These are phyloP conservation scores for Meloe dianella DNA, from an alignment of 2,888 invertebrate species.

Conservation along the genomic window DNA sequence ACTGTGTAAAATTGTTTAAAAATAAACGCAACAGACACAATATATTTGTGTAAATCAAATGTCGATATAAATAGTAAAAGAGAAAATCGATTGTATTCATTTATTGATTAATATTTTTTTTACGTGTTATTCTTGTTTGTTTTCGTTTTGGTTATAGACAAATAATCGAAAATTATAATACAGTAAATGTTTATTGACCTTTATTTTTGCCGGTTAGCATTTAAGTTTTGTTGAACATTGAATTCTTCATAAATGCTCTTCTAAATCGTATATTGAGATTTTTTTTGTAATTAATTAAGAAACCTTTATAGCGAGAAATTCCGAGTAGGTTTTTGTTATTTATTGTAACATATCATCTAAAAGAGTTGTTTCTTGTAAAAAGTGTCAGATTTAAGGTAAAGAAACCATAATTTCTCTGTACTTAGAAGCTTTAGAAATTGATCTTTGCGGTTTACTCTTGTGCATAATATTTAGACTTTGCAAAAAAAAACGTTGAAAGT, in stretches of 20 bases:
- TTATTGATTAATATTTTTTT: conserved; percentile 2
- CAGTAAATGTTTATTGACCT: too few species aligned
- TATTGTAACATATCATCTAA: not conserved
- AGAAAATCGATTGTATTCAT: not conserved
- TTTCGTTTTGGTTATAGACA: not conserved
- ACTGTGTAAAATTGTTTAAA: not conserved
- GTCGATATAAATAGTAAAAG: not conserved
- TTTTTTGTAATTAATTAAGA: too few species aligned
- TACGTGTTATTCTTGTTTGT: not conserved
- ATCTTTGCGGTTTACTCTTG: not conserved
- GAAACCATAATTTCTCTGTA: not conserved
- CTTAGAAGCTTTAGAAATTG: conserved; percentile 4
- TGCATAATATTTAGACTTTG: not conserved
- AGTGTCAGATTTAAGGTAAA: not conserved
- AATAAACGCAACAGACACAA: not conserved
- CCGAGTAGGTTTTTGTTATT: not conserved
- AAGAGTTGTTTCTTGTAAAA: not conserved
- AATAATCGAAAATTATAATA: too few species aligned
- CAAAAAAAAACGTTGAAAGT: not conserved
- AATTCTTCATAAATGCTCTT: too few species aligned
- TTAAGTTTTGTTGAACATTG: too few species aligned
- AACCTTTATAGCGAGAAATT: not conserved
- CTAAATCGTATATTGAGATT: too few species aligned
- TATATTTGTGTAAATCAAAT: not conserved
- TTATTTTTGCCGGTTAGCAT: too few species aligned